Conservation (phyloP, 2,888 invertebrate species). For the Agrochola lota region DNA sequence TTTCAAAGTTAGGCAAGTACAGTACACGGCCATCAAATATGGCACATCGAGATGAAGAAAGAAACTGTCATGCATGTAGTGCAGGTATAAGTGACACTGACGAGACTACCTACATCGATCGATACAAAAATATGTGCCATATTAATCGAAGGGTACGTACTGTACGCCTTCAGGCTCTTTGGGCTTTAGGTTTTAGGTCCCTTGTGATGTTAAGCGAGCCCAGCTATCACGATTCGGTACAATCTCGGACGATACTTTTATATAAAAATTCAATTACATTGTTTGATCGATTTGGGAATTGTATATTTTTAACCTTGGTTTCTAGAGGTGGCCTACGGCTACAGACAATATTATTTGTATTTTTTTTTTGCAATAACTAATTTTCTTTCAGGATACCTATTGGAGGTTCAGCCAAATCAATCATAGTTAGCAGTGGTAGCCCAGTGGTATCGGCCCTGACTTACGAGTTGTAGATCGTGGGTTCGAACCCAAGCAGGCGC, state of each 20-base stretch:
- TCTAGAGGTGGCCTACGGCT: not conserved
- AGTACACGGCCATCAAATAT: no score
- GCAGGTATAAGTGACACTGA: not conserved
- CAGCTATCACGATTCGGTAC: conserved; percentile 7
- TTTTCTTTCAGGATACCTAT: not conserved
- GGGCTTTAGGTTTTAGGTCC: not conserved
- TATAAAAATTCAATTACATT: conserved; percentile 31
- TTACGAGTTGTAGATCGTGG: no score
- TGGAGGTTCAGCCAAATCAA: not conserved
- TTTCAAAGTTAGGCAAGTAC: not conserved
- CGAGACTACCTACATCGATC: not conserved
- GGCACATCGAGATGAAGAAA: not conserved
- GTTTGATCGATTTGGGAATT: conserved; percentile 27
- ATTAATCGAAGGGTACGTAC: not conserved
- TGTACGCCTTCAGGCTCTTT: not conserved
- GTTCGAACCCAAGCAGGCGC: no score
- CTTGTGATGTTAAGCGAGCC: not conserved
- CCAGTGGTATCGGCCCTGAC: no score
- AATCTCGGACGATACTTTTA: not conserved
- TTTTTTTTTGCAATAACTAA: not conserved
- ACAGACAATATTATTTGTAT: not conserved
- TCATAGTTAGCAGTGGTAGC: not conserved
- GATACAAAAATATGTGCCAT: not conserved
- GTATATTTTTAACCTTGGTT: conserved; percentile 25
- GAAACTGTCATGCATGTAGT: not conserved